A percentile compares a stretch with the other conserved stretches of the same genome.
These are phyloP conservation scores for Vanacampus margaritifer DNA, from an alignment of 2,113 vertebrate genomes.

Conservation along the genomic window DNA sequence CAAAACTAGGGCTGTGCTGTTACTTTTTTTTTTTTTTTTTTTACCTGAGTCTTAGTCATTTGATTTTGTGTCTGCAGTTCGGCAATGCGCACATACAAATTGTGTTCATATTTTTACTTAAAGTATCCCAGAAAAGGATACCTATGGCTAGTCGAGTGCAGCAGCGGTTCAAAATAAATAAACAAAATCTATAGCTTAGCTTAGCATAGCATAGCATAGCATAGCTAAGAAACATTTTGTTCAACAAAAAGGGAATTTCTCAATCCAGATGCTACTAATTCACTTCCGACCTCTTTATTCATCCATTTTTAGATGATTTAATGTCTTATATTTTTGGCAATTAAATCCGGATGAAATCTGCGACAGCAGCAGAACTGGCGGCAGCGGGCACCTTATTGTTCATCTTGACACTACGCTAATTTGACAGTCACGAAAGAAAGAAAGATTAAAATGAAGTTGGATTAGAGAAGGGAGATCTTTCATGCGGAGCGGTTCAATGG, in stretches of 20 bases:
- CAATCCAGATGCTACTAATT: neutral
- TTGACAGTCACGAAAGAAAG: slow-evolving; percentile 16
- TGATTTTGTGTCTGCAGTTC: no score
- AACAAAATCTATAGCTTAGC: no score
- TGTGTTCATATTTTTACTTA: no score
- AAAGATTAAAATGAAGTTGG: slow-evolving; percentile 33
- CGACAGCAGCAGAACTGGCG: neutral
- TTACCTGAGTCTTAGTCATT: no score
- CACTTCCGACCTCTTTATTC: neutral
- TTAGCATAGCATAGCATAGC: no score
- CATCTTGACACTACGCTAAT: slow-evolving; percentile 20
- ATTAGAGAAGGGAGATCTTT: slow-evolving; percentile 27
- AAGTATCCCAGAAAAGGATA: no score
- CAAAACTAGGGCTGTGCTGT: no score
- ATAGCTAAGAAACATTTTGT: no score
- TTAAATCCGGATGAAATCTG: neutral
- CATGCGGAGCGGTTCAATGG: slow-evolving; percentile 29
- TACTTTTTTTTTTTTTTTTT: no score
- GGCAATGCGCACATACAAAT: no score
- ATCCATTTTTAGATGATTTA: neutral
- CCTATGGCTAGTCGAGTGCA: no score
- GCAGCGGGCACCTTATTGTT: slow-evolving; percentile 13
- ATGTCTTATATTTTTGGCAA: neutral
- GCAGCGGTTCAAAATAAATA: no score
- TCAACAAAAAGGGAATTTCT: neutral